Conservation (phyloP, 2,888 invertebrate genomes). For the Nasonia oneida region DNA sequence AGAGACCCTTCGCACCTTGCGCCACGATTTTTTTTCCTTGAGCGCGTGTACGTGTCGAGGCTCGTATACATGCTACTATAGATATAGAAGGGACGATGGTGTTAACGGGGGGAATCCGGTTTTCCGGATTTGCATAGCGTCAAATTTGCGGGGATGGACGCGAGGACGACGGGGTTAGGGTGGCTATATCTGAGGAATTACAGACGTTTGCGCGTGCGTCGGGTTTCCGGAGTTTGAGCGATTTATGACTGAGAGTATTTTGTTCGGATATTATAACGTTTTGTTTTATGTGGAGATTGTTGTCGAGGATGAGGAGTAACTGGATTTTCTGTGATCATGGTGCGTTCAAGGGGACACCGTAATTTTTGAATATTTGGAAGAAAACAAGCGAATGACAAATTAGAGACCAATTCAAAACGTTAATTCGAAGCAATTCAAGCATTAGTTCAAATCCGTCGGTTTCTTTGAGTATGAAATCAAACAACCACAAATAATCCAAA, state of each 20-base stretch:
- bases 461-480: no score
- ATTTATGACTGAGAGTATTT: neutral
- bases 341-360: no score
- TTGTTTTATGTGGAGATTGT: neutral
- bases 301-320: neutral
- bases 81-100: no score
- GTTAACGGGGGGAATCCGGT: constrained; percentile 37
- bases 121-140: constrained; percentile 25
- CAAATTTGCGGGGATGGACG: constrained; percentile 27
- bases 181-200: neutral
- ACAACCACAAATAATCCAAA: no score
- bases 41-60: neutral
- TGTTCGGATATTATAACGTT: neutral
- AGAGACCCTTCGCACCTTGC: constrained; percentile 52
- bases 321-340: no score
- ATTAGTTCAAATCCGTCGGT: no score
- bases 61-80: neutral
- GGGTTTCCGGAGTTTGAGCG: constrained; percentile 4
- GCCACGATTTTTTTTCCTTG: neutral
- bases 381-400: no score
- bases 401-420: no score
- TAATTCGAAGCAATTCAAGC: no score
- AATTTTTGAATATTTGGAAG: no score
- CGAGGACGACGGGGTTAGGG: neutral
- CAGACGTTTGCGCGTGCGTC: constrained; percentile 15